Percentiles rank a stretch among this genome's conserved stretches.
These are phyloP conservation scores for Rhizoglyphus robini DNA, from an alignment of 1,140 invertebrate genomes.

Conservation along the genomic window DNA sequence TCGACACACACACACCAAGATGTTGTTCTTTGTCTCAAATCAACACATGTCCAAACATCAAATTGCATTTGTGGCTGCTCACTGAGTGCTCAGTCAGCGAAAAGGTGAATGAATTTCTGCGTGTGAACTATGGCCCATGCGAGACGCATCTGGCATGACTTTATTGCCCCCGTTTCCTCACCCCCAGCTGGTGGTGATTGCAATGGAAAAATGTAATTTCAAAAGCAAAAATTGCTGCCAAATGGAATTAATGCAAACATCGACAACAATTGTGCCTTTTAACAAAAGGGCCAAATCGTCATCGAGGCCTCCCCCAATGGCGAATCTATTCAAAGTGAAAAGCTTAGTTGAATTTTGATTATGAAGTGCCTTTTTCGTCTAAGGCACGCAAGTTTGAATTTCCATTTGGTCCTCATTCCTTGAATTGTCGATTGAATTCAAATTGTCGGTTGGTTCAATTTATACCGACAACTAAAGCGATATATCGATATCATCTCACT, in stretches of 20 bases:
- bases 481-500: too few species aligned
- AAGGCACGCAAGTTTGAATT: not conserved
- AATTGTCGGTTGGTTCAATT: too few species aligned
- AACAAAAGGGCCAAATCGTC: not conserved
- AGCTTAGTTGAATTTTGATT: not conserved
- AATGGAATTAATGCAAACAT: constrained; percentile 6
- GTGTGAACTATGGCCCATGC: constrained; percentile 8
- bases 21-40: too few species aligned
- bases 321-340: constrained; percentile 2
- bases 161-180: not conserved
- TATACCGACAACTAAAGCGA: too few species aligned
- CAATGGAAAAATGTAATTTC: not conserved
- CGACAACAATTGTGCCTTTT: not conserved
- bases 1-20: too few species aligned
- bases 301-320: not conserved
- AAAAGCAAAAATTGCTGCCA: not conserved
- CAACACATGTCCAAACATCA: too few species aligned
- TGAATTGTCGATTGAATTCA: too few species aligned
- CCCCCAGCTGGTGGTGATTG: not conserved
- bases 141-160: constrained; percentile 7
- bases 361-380: not conserved
- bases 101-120: constrained; percentile 13
- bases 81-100: too few species aligned
- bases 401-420: not conserved
- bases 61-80: too few species aligned